A percentile compares a stretch with the other conserved stretches of the same genome.
phyloP scores from a whole-genome alignment of 2,797 vertebrate species.

The Gallinago stenura region DNA sequence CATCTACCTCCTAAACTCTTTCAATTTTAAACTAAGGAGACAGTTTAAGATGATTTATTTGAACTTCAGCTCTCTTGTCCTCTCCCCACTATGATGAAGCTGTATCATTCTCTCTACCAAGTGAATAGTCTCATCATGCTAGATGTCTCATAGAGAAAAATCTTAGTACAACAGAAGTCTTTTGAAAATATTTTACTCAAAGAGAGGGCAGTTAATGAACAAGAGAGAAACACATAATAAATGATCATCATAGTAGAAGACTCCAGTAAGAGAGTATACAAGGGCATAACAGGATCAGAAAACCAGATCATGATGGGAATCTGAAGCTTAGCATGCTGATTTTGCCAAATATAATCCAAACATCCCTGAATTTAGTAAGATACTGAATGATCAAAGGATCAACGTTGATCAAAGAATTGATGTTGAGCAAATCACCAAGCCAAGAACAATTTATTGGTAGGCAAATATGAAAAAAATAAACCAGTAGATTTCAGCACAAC shows the following conservation, averaged over 20 bases:
- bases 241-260: accelerated
- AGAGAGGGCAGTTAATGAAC: neutral
- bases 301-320: neutral
- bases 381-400: neutral
- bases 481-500: neutral
- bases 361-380: neutral
- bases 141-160: neutral
- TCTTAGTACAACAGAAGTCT: neutral
- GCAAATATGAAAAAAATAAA: neutral
- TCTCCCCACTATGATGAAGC: neutral
- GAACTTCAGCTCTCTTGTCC: neutral
- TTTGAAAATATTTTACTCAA: neutral
- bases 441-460: neutral
- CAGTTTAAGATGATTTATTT: neutral
- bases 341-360: neutral
- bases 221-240: neutral
- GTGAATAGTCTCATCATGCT: accelerated
- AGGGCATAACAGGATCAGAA: neutral
- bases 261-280: neutral
- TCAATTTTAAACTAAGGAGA: neutral
- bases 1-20: neutral
- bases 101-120: neutral
- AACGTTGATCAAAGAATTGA: neutral
- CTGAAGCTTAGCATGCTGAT: neutral
- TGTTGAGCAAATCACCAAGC: neutral